phyloP scores from a whole-genome alignment of 2,888 invertebrate genomes.

The Lydus trimaculatus region DNA sequence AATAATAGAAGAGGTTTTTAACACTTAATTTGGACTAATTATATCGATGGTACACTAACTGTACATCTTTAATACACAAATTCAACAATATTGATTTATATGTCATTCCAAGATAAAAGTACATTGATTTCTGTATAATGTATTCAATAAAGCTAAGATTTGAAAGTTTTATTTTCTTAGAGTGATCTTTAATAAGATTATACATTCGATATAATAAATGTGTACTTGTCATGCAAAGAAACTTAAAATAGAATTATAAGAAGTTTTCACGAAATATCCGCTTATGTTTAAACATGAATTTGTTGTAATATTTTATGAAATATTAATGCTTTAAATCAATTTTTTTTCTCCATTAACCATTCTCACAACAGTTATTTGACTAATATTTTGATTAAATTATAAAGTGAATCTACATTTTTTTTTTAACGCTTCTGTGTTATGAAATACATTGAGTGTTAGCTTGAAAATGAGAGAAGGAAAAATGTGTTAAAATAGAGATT shows the following conservation, averaged over 20 bases:
- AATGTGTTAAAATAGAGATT: neutral
- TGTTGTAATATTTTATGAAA: neutral
- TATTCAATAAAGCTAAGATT: neutral
- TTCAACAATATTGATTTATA: neutral
- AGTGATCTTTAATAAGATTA: neutral
- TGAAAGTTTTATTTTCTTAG: neutral
- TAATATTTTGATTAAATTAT: slow-evolving; percentile 4
- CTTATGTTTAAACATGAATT: slow-evolving; percentile 3
- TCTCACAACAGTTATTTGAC: neutral
- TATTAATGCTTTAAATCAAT: neutral
- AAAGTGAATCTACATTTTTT: neutral
- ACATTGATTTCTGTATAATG: neutral
- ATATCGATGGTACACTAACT: neutral
- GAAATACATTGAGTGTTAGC: neutral
- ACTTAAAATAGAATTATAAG: neutral
- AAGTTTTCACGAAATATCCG: neutral
- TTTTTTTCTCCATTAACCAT: neutral
- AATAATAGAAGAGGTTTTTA: slow-evolving; percentile 2
- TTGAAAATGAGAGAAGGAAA: neutral
- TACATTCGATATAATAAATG: neutral
- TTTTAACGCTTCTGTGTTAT: neutral
- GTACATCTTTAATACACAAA: neutral
- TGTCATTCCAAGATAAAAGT: neutral
- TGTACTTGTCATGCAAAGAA: neutral
- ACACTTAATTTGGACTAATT: neutral